Conservation (phyloP, 2,888 invertebrate genomes). For the Trilocha varians region DNA sequence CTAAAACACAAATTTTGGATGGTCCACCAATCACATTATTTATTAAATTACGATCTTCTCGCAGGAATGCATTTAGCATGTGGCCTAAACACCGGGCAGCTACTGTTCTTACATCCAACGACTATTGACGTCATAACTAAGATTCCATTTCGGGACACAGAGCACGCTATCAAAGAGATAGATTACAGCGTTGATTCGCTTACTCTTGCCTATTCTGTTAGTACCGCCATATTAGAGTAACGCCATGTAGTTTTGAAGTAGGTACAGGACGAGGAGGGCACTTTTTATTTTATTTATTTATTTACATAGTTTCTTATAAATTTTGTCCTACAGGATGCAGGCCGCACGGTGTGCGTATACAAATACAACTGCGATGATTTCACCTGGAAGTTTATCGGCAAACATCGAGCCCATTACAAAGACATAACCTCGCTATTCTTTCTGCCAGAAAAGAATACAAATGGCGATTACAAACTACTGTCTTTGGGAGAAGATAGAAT, state of each 20-base stretch:
- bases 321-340: constrained; percentile 55
- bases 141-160: constrained; percentile 60
- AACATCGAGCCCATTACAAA: constrained; percentile 75
- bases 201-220: constrained; percentile 72
- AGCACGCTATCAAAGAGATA: constrained; percentile 58
- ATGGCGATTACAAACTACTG: constrained; percentile 58
- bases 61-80: constrained; percentile 72
- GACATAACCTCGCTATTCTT: constrained; percentile 73
- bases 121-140: constrained; percentile 57
- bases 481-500: constrained; percentile 74
- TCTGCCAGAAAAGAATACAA: constrained; percentile 38
- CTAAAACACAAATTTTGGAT: no score
- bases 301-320: no score
- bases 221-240: no score
- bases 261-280: no score
- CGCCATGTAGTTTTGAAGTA: no score
- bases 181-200: constrained; percentile 66
- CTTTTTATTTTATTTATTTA: no score
- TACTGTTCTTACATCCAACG: constrained; percentile 75
- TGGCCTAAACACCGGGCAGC: constrained; percentile 72
- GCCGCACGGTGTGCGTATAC: constrained; percentile 66
- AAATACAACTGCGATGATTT: constrained; percentile 40
- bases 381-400: constrained; percentile 72
- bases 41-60: background rate
- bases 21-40: no score